Conservation (phyloP, 1,140 invertebrate species). For the Drosophila tsacasi region DNA sequence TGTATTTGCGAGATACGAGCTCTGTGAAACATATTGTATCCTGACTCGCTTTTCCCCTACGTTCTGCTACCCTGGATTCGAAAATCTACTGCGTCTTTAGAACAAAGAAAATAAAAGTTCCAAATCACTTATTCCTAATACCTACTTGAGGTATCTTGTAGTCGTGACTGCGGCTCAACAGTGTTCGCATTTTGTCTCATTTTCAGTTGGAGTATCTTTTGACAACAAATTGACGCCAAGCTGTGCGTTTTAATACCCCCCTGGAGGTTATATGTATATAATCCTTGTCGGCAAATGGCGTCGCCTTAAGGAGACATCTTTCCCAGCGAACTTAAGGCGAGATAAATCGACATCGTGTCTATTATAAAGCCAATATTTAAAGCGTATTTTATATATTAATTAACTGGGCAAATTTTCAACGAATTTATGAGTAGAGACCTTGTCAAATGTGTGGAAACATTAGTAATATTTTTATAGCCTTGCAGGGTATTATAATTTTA, state of each 20-base stretch:
- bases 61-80: not conserved
- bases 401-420: not conserved
- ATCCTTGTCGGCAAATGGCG: not conserved
- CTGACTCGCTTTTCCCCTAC: not conserved
- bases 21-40: conserved; percentile 47
- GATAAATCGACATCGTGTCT: not conserved
- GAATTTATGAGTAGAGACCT: not conserved
- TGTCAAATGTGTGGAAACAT: no score
- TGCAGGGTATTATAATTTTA: no score
- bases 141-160: not conserved
- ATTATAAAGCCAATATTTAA: not conserved
- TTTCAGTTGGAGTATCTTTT: conserved; percentile 21
- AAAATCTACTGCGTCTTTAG: no score
- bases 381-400: not conserved
- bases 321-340: not conserved
- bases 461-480: no score
- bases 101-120: not conserved
- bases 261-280: not conserved
- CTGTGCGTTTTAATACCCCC: conserved; percentile 6
- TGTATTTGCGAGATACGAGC: conserved; percentile 47
- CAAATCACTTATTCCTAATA: not conserved
- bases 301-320: not conserved
- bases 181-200: conserved; percentile 1
- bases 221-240: conserved; percentile 38
- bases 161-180: not conserved